Base-by-base conservation (phyloP, 2,113 vertebrate species). In the Synchiropus splendidus region DNA sequence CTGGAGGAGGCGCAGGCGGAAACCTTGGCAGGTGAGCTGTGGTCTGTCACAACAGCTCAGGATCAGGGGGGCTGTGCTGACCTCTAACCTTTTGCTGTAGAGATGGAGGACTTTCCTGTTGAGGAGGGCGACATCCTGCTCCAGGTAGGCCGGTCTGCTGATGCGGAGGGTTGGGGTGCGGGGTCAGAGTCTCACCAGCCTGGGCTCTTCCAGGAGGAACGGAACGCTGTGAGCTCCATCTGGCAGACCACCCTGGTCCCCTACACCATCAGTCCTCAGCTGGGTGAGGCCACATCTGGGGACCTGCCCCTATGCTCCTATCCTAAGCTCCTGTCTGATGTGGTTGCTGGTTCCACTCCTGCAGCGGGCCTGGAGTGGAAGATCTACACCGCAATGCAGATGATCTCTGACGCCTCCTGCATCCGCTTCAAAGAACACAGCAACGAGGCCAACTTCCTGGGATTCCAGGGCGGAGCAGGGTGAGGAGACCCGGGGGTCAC, bases 71-170 rank as follows among this genome's bases (percentile, higher is more conserved):
- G 14, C 10, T 37, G 36, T 13, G 9, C 13, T 37, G 13, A 14
- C 13, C 2, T 16, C 9, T 9, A 16, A 16, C 9, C n/a, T 13
- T 9, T 15, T 21, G 21, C 21, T 2, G 1, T 2, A 72, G 72
- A 55, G 5, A 16, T 67, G 13, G 1, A 44, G 3, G 12, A 48
- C 5, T 0, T 8, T 6, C 0, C 1, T 1, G 15, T 49, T 1
- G 9, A 31, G 0, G 73, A 75, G 21, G 73, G 73, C 36, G 73
- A 75, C 42, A 56, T 75, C 12, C 9, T 75, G 30, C 17, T 56
- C 0, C 12, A 4, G 14, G 73, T 75, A 18, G 50, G 58, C 12
- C 12, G 3, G 12, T 33, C 3, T 33, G 5, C n/a, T n/a, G n/a
- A n/a, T n/a, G n/a, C n/a, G n/a, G n/a, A n/a, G n/a, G n/a, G n/a